phyloP scores from a whole-genome alignment of 2,888 invertebrate genomes.

The Sisyra terminalis region DNA sequence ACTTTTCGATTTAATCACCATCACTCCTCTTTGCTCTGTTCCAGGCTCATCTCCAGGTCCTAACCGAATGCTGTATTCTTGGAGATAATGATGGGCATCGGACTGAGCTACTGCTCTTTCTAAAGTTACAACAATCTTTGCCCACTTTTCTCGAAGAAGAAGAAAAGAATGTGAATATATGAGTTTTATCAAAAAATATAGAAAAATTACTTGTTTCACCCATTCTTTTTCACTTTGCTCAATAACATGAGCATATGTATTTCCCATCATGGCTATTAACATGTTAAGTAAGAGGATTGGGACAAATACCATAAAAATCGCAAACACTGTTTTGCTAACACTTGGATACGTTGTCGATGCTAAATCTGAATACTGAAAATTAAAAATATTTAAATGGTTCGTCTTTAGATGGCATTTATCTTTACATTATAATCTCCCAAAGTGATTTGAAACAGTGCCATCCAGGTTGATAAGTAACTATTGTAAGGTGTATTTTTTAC shows the following conservation, averaged over 20 bases:
- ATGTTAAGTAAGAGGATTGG: conserved; percentile 92
- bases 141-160: too few species aligned
- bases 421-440: conserved; percentile 94
- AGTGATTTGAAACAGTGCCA: conserved; percentile 95
- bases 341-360: conserved; percentile 80
- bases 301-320: conserved; percentile 94
- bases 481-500: conserved; percentile 66
- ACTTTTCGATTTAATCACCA: conserved; percentile 95
- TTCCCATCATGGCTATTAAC: conserved; percentile 99
- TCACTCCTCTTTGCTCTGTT: conserved; percentile 79
- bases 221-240: conserved; percentile 98
- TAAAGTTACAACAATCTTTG: conserved; percentile 92
- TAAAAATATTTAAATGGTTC: conserved; percentile 10
- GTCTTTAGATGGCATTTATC: conserved; percentile 12
- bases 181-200: not conserved
- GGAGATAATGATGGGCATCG: conserved; percentile 78
- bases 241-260: conserved; percentile 95
- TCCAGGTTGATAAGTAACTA: conserved; percentile 84
- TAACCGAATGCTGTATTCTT: conserved; percentile 88
- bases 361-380: conserved; percentile 78
- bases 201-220: conserved; percentile 65
- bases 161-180: not conserved
- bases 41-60: conserved; percentile 65
- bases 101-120: conserved; percentile 86
- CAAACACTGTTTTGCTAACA: conserved; percentile 89